Percentiles rank a stretch among this genome's conserved stretches.
Conservation (phyloP, 1,140 invertebrate species). For the Coenobita brevimanus region DNA sequence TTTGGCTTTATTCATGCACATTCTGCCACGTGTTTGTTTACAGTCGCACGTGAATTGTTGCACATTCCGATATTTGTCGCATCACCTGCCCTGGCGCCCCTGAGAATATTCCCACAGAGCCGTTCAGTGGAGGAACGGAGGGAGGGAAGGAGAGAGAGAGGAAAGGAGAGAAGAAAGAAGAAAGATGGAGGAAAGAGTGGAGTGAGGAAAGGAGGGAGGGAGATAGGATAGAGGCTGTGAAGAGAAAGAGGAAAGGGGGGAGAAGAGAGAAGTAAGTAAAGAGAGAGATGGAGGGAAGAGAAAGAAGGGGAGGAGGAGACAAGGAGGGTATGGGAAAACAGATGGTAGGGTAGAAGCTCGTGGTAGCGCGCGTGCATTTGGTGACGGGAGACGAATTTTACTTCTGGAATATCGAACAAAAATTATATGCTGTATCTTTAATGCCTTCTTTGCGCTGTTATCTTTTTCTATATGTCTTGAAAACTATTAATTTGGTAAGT, state of each 20-base stretch:
- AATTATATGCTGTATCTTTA: too few species aligned
- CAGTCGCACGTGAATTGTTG: too few species aligned
- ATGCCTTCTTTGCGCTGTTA: too few species aligned
- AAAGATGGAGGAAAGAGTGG: not conserved
- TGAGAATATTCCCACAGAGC: constrained; percentile 34
- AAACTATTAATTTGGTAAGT: too few species aligned
- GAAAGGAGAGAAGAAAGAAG: not conserved
- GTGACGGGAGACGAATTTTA: too few species aligned
- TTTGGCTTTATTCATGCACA: too few species aligned
- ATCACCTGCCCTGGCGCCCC: constrained; percentile 12
- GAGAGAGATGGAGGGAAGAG: not conserved
- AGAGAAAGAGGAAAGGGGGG: not conserved
- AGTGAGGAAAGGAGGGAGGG: not conserved
- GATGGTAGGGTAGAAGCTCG: not conserved
- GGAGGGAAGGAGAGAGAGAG: not conserved
- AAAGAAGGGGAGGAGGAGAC: too few species aligned
- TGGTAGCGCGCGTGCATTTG: not conserved
- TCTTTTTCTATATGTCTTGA: too few species aligned
- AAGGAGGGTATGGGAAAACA: too few species aligned
- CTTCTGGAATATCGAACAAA: too few species aligned
- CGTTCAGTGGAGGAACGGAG: not conserved
- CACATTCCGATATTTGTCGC: constrained; percentile 14
- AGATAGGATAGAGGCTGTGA: too few species aligned
- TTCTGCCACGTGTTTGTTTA: too few species aligned
- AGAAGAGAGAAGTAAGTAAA: not conserved